A percentile compares a stretch with the other conserved stretches of the same genome.
Conservation (phyloP, 2,113 vertebrate species). For the Miniopterus natalensis region DNA sequence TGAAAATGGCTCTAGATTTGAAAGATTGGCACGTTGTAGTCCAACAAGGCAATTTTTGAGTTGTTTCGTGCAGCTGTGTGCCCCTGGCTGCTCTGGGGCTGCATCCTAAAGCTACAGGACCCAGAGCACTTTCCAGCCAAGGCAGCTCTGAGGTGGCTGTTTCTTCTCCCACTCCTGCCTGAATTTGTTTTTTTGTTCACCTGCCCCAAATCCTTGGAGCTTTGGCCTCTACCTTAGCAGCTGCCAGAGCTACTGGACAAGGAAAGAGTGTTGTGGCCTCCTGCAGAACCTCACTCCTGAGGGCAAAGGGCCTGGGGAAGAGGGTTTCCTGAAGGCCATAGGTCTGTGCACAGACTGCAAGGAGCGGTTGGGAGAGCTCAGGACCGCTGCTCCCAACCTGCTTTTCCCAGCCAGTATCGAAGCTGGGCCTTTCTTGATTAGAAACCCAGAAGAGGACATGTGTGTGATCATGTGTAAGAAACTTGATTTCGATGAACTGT, state of each 20-base stretch:
- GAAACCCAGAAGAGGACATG: slow-evolving; percentile 32
- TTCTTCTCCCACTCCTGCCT: neutral
- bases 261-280: neutral
- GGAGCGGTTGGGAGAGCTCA: accelerated
- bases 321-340: neutral
- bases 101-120: slow-evolving; percentile 69
- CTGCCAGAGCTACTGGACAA: neutral
- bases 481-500: slow-evolving; percentile 33
- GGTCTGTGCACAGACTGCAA: neutral
- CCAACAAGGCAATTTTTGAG: slow-evolving; percentile 89
- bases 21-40: slow-evolving; percentile 88
- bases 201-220: neutral
- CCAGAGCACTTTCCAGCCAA: slow-evolving; percentile 44
- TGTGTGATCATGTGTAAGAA: neutral
- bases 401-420: neutral
- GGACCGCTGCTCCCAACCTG: neutral
- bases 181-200: slow-evolving; percentile 29
- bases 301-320: neutral
- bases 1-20: slow-evolving; percentile 88
- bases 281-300: neutral
- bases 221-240: neutral
- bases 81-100: slow-evolving; percentile 63
- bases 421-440: neutral
- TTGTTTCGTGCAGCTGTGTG: slow-evolving; percentile 85
- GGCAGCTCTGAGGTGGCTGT: neutral